Percentiles rank a stretch among this genome's conserved stretches.
phyloP scores from a whole-genome alignment of 92 coral and sea anemone species.

The Hydrozoanthus gracilis region DNA sequence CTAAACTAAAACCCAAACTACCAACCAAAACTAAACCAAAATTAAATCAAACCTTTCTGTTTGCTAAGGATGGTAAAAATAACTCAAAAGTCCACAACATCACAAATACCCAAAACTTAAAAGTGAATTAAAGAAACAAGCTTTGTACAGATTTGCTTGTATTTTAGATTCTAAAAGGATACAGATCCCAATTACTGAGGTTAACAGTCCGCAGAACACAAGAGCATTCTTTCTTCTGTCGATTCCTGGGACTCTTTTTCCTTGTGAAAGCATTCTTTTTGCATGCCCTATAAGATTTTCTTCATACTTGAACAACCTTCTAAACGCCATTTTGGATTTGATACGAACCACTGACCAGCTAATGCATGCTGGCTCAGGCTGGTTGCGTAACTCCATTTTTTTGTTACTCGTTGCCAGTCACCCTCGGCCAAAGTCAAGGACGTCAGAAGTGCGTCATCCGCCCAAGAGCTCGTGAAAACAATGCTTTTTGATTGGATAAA shows the following conservation, averaged over 20 bases:
- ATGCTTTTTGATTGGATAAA: background rate
- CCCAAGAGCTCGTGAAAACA: background rate
- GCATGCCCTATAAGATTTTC: conserved; percentile 63
- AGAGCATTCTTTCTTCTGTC: conserved; percentile 73
- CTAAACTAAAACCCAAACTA: background rate
- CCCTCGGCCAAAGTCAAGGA: conserved; percentile 8
- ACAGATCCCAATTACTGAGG: conserved; percentile 95
- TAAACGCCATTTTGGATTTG: conserved; percentile 77
- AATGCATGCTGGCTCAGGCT: conserved; percentile 28
- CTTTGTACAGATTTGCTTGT: background rate
- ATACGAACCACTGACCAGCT: conserved; percentile 59
- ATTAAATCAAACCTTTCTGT: background rate
- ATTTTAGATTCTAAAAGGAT: conserved; percentile 77
- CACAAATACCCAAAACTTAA: background rate
- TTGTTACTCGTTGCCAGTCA: background rate
- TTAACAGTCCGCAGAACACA: conserved; percentile 83
- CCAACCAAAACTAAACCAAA: background rate
- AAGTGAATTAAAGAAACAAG: background rate
- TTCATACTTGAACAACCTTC: conserved; percentile 47
- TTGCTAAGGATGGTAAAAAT: background rate
- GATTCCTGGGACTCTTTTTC: conserved; percentile 35
- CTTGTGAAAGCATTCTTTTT: conserved; percentile 53
- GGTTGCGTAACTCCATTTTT: background rate
- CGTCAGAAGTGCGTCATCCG: conserved; percentile 19
- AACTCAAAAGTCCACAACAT: background rate